A percentile compares a stretch with the other conserved stretches of the same genome.
Evolutionary conservation across 2,113 vertebrate species (phyloP).

Genomic region (Ciconia boyciana): DNA sequence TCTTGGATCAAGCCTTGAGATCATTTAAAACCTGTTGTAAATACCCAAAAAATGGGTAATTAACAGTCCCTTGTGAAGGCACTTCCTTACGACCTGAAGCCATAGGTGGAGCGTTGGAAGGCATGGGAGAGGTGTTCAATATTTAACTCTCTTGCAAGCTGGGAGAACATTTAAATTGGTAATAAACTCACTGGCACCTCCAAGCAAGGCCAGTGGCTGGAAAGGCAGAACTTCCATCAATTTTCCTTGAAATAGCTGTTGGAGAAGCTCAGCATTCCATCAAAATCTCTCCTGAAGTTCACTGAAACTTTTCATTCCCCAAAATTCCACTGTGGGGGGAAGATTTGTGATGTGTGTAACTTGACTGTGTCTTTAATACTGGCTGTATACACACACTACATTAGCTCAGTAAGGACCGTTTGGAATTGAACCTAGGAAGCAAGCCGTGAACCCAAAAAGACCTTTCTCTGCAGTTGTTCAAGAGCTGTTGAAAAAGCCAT

Average conservation of each 20-base stretch:
- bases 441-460: not conserved
- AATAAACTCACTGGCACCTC: conserved; percentile 13
- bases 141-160: conserved; percentile 21
- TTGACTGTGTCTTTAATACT: not conserved
- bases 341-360: not conserved
- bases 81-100: not conserved
- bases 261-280: not conserved
- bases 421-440: not conserved
- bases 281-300: not conserved
- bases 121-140: not conserved
- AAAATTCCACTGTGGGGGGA: not conserved
- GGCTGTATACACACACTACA: not conserved
- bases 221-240: not conserved
- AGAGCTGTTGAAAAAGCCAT: not conserved
- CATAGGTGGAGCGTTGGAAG: not conserved
- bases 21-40: not conserved
- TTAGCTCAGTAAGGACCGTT: not conserved
- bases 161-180: conserved; percentile 35
- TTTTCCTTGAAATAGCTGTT: conserved; percentile 4
- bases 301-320: not conserved
- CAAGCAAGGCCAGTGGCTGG: conserved; percentile 25
- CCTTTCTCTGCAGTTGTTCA: not conserved
- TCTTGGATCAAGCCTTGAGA: not conserved
- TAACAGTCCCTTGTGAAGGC: not conserved
- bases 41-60: not conserved